These are phyloP conservation scores for Hipparchia semele DNA, from an alignment of 2,888 invertebrate species.

Conservation along the genomic window DNA sequence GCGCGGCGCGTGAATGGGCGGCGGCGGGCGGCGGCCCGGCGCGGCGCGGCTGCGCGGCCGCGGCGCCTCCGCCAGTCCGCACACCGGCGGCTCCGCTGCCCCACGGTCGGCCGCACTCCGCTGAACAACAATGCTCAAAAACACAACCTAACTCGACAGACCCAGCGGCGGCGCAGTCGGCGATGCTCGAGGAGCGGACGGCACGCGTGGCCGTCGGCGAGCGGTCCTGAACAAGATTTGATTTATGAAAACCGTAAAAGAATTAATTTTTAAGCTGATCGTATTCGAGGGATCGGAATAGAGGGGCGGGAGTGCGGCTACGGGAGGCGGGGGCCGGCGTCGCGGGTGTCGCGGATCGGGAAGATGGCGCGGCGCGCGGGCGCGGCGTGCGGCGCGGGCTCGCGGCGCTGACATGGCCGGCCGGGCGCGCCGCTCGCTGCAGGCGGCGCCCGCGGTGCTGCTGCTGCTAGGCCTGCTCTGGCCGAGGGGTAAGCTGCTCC, in stretches of 20 bases:
- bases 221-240: conserved; percentile 70
- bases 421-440: conserved; percentile 80
- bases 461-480: conserved; percentile 80
- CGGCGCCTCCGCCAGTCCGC: conserved; percentile 77
- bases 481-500: conserved; percentile 69
- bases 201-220: conserved; percentile 76
- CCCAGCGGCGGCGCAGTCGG: conserved; percentile 68
- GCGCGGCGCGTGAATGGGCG: conserved; percentile 65
- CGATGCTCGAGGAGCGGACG: conserved; percentile 75
- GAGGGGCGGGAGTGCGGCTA: conserved; percentile 68
- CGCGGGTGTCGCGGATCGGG: conserved; percentile 52
- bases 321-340: conserved; percentile 56
- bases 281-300: conserved; percentile 72
- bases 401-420: conserved; percentile 81
- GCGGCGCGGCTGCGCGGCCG: conserved; percentile 56
- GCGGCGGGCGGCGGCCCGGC: conserved; percentile 46
- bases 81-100: conserved; percentile 83
- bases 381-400: conserved; percentile 72
- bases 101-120: conserved; percentile 82
- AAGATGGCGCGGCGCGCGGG: conserved; percentile 74
- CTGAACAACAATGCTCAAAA: conserved; percentile 80
- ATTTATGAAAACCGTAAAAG: conserved; percentile 76
- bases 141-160: conserved; percentile 73
- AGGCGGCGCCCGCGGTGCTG: conserved; percentile 82
- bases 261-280: conserved; percentile 68